Percentiles rank a stretch among this genome's conserved stretches.
These are phyloP conservation scores for Eupithecia vulgata DNA, from an alignment of 2,888 invertebrate species.

Conservation along the genomic window DNA sequence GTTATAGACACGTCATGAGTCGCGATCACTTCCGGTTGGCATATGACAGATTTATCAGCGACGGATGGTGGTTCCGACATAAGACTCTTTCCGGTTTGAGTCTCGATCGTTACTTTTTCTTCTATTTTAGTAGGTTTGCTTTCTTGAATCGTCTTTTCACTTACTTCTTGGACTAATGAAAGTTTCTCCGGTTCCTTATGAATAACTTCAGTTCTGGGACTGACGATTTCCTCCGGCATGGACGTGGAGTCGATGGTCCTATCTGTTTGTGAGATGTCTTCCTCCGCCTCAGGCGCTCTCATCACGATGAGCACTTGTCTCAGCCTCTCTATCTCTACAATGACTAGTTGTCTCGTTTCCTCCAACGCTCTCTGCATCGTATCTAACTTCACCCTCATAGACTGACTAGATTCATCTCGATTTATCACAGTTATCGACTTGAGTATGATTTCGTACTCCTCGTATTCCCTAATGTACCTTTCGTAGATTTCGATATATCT, in stretches of 20 bases:
- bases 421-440: constrained; percentile 75
- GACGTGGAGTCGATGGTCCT: constrained; percentile 88
- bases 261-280: constrained; percentile 82
- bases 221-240: constrained; percentile 88
- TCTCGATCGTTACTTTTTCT: constrained; percentile 76
- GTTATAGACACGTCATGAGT: constrained; percentile 81
- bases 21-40: constrained; percentile 64
- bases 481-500: constrained; percentile 79
- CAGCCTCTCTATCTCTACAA: constrained; percentile 83
- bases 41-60: constrained; percentile 74
- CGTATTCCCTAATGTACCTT: constrained; percentile 75
- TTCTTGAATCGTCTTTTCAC: constrained; percentile 55
- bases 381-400: constrained; percentile 83
- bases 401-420: constrained; percentile 79
- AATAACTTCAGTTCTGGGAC: constrained; percentile 58
- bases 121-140: constrained; percentile 49
- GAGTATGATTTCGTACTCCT: constrained; percentile 75
- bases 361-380: constrained; percentile 83
- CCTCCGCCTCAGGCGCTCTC: constrained; percentile 71
- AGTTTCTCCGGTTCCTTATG: constrained; percentile 49
- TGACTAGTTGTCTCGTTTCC: constrained; percentile 86
- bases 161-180: constrained; percentile 43
- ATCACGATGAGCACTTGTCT: constrained; percentile 75
- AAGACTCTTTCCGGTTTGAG: constrained; percentile 87
- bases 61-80: constrained; percentile 72